Evolutionary conservation across 2,797 vertebrate genomes (phyloP).

Genomic region (Lindbergichthys nudifrons): DNA sequence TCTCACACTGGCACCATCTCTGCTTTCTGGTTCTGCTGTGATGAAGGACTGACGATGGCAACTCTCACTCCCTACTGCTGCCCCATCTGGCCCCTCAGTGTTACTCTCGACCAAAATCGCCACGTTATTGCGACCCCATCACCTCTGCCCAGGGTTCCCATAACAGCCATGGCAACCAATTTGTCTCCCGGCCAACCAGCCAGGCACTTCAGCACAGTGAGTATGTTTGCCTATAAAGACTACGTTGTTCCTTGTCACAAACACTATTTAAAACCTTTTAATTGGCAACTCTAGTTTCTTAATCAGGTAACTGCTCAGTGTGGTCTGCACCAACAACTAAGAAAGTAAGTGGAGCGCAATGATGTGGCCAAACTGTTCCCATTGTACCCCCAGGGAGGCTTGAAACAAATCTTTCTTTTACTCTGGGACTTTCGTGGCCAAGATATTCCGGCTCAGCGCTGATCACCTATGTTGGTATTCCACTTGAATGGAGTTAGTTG

Average conservation of each 20-base stretch:
- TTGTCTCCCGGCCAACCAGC: conserved; percentile 68
- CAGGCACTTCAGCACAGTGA: conserved; percentile 26
- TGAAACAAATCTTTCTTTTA: conserved; percentile 23
- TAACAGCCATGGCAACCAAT: conserved; percentile 68
- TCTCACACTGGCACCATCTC: conserved; percentile 30
- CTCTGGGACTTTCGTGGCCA: not conserved
- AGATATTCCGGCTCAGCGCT: conserved; percentile 41
- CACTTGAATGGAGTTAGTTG: conserved; percentile 67
- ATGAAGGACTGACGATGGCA: conserved; percentile 44
- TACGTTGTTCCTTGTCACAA: conserved; percentile 31
- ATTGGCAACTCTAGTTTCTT: not conserved
- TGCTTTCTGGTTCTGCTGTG: conserved; percentile 42
- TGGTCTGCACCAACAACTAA: not conserved
- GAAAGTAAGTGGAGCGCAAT: not conserved
- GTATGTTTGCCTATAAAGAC: conserved; percentile 42
- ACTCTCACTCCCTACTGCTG: conserved; percentile 56
- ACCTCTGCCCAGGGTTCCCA: conserved; percentile 70
- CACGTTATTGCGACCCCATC: conserved; percentile 62
- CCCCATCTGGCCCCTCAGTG: conserved; percentile 73
- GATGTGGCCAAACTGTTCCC: not conserved
- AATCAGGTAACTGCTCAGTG: not conserved
- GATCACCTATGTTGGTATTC: conserved; percentile 67
- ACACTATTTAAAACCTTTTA: not conserved
- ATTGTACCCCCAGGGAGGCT: not conserved
- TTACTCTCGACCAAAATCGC: conserved; percentile 61